phyloP scores from a whole-genome alignment of 2,888 invertebrate genomes.

The Mesorhabditis belari region DNA sequence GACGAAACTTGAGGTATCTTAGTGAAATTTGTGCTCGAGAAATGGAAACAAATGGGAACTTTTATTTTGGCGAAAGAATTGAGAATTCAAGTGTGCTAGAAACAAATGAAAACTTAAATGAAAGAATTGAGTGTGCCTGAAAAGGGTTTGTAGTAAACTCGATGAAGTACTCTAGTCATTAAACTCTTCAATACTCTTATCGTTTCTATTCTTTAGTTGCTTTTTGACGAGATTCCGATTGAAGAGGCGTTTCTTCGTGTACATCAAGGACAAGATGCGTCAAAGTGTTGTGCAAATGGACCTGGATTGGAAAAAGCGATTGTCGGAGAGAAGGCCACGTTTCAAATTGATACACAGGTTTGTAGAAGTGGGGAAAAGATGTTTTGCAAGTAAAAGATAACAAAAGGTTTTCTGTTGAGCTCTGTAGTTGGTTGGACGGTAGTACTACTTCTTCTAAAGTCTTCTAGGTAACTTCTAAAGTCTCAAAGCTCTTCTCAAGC shows the following conservation, averaged over 20 bases:
- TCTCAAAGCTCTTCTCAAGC: background rate
- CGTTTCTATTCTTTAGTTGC: slow-evolving; percentile 1
- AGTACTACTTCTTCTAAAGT: too few species aligned
- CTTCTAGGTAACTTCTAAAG: background rate
- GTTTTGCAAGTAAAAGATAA: too few species aligned
- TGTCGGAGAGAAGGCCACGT: slow-evolving; percentile 20
- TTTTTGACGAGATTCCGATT: slow-evolving; percentile 24
- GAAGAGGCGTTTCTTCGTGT: slow-evolving; percentile 11
- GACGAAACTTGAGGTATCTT: background rate
- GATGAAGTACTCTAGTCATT: too few species aligned
- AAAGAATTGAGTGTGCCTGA: too few species aligned
- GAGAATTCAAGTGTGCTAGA: too few species aligned
- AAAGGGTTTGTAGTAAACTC: too few species aligned
- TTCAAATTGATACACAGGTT: slow-evolving; percentile 24
- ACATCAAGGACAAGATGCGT: slow-evolving; percentile 16
- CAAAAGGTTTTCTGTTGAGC: too few species aligned
- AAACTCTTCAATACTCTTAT: too few species aligned
- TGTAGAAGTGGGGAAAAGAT: background rate
- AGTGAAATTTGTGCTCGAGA: background rate
- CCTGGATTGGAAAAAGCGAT: slow-evolving; percentile 14
- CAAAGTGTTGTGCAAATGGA: slow-evolving; percentile 17
- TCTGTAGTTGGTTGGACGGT: too few species aligned
- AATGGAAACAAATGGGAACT: too few species aligned
- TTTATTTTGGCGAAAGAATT: too few species aligned
- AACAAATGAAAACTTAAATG: too few species aligned